Evolutionary conservation across 2,797 vertebrate species (phyloP).

Genomic region (Falco peregrinus): DNA sequence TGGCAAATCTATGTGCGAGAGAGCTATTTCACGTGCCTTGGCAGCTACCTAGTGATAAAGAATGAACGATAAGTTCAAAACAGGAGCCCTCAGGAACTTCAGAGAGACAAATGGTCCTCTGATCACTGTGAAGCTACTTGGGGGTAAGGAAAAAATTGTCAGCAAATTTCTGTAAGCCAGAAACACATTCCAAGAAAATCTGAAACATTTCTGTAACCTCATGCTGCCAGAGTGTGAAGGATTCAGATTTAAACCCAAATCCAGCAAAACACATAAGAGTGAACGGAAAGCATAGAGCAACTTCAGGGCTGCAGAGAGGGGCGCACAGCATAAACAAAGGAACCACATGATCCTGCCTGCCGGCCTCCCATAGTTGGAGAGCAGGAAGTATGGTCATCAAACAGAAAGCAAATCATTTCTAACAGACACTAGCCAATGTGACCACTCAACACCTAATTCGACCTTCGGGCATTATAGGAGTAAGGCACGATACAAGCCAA

Average conservation of each 20-base stretch:
- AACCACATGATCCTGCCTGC: background rate
- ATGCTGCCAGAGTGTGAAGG: background rate
- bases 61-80: background rate
- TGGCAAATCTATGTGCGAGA: background rate
- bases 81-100: background rate
- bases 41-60: background rate
- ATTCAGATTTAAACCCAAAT: background rate
- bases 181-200: background rate
- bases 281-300: background rate
- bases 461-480: background rate
- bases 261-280: background rate
- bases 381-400: background rate
- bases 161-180: slow-evolving; percentile 1
- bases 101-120: slow-evolving; percentile 7
- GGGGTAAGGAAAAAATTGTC: background rate
- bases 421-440: background rate
- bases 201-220: background rate
- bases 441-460: background rate
- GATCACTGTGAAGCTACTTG: background rate
- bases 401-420: background rate
- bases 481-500: background rate
- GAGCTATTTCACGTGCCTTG: background rate
- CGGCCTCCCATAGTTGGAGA: background rate
- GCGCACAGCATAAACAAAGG: background rate
- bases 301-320: background rate